phyloP scores from a whole-genome alignment of 2,888 invertebrate species.

The Metalampra italica region DNA sequence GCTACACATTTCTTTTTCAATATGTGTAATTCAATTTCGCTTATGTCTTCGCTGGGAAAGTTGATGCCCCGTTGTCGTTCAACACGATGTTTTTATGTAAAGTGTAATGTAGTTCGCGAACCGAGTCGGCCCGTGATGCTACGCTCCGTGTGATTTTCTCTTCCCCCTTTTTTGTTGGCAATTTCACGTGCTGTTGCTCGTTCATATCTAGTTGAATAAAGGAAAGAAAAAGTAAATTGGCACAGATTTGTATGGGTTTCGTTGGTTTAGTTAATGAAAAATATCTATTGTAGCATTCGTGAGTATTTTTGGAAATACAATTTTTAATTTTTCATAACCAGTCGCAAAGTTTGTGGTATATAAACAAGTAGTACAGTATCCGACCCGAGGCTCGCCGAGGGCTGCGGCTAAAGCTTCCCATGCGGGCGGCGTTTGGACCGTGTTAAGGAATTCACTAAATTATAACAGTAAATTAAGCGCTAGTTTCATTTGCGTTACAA shows the following conservation, averaged over 20 bases:
- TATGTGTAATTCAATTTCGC: slow-evolving; percentile 79
- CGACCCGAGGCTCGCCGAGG: not conserved
- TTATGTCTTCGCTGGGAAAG: slow-evolving; percentile 79
- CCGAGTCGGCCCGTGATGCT: slow-evolving; percentile 66
- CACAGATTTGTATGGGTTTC: slow-evolving; percentile 21
- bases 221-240: slow-evolving; percentile 25
- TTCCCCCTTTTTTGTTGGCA: slow-evolving; percentile 53
- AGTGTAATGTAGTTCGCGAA: slow-evolving; percentile 77
- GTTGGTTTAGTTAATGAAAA: not conserved
- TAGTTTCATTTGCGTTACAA: slow-evolving; percentile 76
- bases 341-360: no score
- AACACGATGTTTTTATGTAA: slow-evolving; percentile 79
- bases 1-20: slow-evolving; percentile 79
- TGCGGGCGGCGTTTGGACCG: slow-evolving; percentile 37
- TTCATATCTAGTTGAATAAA: slow-evolving; percentile 51
- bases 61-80: slow-evolving; percentile 78
- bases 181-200: slow-evolving; percentile 69
- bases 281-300: no score
- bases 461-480: slow-evolving; percentile 77
- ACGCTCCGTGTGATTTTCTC: slow-evolving; percentile 60
- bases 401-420: slow-evolving; percentile 26
- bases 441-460: slow-evolving; percentile 73
- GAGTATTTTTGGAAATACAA: not conserved
- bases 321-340: no score
- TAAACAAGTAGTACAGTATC: not conserved